phyloP scores from a whole-genome alignment of 2,797 vertebrate species.

The Enteromius thamalakanensis region DNA sequence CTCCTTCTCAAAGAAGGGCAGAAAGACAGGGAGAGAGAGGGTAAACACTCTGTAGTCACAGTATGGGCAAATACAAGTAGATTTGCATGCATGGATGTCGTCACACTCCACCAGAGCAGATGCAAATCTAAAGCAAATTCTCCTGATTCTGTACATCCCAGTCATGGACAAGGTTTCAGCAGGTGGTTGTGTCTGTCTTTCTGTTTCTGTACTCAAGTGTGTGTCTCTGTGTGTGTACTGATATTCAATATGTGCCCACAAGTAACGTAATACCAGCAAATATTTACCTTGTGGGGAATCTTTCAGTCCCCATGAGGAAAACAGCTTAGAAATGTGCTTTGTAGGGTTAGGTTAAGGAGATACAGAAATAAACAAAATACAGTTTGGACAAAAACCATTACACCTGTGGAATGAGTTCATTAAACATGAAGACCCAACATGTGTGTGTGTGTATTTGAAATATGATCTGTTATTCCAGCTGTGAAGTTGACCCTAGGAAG shows the following conservation, averaged over 20 bases:
- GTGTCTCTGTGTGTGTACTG: neutral
- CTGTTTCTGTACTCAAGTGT: neutral
- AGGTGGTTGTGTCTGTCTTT: neutral
- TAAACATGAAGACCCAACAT: neutral
- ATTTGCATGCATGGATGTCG: neutral
- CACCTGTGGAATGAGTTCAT: too few relatives aligned
- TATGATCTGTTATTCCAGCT: neutral
- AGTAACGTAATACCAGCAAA: neutral
- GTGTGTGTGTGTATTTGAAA: neutral
- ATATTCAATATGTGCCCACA: neutral
- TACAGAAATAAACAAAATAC: too few relatives aligned
- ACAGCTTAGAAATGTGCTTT: neutral
- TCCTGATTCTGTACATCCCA: neutral
- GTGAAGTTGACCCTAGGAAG: neutral
- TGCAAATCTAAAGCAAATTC: conserved; percentile 28
- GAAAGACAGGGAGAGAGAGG: neutral
- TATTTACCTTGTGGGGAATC: neutral
- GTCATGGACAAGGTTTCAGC: neutral
- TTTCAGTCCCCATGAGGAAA: neutral
- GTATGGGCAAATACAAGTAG: neutral
- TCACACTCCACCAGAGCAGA: neutral
- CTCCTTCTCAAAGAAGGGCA: conserved; percentile 10
- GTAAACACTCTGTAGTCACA: neutral
- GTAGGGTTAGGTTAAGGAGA: too few relatives aligned
- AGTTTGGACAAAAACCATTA: too few relatives aligned